Percentiles rank a stretch among this genome's conserved stretches.
Evolutionary conservation across 2,113 vertebrate genomes (phyloP).

Genomic region (Monopterus albus): DNA sequence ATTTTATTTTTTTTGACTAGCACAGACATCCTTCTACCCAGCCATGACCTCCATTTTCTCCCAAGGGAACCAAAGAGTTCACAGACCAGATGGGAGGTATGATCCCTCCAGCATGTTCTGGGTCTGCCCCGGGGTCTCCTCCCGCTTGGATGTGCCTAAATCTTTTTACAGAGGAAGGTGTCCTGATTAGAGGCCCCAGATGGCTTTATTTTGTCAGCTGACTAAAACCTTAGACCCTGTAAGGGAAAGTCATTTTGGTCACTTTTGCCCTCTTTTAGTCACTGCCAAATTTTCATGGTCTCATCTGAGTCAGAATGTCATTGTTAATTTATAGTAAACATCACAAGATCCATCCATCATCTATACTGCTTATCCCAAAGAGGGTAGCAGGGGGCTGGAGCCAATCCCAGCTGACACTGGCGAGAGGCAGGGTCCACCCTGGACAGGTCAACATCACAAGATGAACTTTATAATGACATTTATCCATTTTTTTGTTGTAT

Average conservation of each 20-base stretch:
- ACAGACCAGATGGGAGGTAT: constrained; percentile 23
- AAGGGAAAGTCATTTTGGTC: too few relatives aligned
- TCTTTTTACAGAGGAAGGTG: constrained; percentile 26
- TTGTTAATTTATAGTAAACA: too few relatives aligned
- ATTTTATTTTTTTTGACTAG: too few relatives aligned
- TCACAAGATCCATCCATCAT: too few relatives aligned
- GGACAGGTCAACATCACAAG: too few relatives aligned
- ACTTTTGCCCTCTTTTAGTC: not conserved
- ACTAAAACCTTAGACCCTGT: too few relatives aligned
- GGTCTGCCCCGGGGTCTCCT: constrained; percentile 19
- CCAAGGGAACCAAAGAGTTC: constrained; percentile 16
- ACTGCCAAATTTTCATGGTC: not conserved
- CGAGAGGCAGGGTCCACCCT: too few relatives aligned
- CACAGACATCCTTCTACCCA: not conserved
- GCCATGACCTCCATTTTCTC: constrained; percentile 35
- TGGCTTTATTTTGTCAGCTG: constrained; percentile 8
- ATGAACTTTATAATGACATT: not conserved
- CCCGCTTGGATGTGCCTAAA: constrained; percentile 16
- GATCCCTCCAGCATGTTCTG: constrained; percentile 35
- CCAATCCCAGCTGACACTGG: too few relatives aligned
- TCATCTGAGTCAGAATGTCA: too few relatives aligned
- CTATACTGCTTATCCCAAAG: too few relatives aligned
- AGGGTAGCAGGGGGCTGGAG: too few relatives aligned
- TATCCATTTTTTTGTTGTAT: not conserved
- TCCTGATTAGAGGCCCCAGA: constrained; percentile 29